Evolutionary conservation across 2,888 invertebrate species (phyloP), one percentile per base, ranked within the genome.

Genomic region (Phania funesta): DNA sequence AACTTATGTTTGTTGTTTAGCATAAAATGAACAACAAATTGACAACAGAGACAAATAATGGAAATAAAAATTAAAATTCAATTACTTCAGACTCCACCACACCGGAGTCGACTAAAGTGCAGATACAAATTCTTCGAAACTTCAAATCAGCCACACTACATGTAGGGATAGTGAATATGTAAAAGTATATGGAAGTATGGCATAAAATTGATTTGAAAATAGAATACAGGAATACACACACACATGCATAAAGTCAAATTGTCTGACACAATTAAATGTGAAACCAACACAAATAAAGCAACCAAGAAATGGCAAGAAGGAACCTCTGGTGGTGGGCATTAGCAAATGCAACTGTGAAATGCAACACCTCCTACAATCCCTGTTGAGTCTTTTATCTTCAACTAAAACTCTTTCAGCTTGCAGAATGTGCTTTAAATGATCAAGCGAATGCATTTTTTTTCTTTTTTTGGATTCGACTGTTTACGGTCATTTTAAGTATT

Each of bases 331-430:
- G 62, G 56, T 64, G 68, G 64, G 70, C 62, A 52, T 46, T 24
- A 38, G n/a, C 22, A 32, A 68, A 68, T 68, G 71, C 74, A 82
- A 78, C 82, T 78, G 78, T 78, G 78, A 82, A 82, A 78, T 78
- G 70, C 82, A 82, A 82, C 82, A 82, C 82, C 82, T 78, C 82
- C 82, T 82, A 82, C 82, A 65, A 74, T 38, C 64, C 65, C 50
- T 32, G 32, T 44, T 4, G 0, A 24, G 13, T 71, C 46, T 35
- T 58, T 18, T 26, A 48, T 38, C 35, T 22, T 48, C 54, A 13
- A 13, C 26, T 3, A 56, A 46, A 64, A 48, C 7, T 16, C 29
- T 71, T 60, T 11, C 41, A 41, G 22, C 18, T 71, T n/a, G 0
- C 18, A 22, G 7, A 32, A 29, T 62, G 13, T 44, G 41, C 16